phyloP scores from a whole-genome alignment of 2,888 invertebrate species.

The Apamea epomidion region DNA sequence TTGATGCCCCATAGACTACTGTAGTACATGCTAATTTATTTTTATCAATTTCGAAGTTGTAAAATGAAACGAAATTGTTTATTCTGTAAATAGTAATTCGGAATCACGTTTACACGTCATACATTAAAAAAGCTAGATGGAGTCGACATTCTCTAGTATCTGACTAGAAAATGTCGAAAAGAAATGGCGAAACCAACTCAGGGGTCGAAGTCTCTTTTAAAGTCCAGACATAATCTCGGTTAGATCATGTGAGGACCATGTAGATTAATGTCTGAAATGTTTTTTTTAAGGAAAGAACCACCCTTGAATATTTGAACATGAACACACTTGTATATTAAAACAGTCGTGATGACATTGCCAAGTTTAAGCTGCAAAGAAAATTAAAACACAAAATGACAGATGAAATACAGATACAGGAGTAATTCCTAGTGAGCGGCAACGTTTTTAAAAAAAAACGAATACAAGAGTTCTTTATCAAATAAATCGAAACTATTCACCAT shows the following conservation, averaged over 20 bases:
- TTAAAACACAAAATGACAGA: background rate
- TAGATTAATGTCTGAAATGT: background rate
- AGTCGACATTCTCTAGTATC: background rate
- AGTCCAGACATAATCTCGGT: too few species aligned
- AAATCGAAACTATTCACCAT: constrained; percentile 14
- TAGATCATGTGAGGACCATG: background rate
- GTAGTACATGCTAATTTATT: background rate
- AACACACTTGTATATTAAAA: background rate
- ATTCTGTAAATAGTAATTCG: background rate
- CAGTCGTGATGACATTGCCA: too few species aligned
- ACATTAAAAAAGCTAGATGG: background rate
- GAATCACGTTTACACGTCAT: background rate
- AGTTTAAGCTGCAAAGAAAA: background rate
- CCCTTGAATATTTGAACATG: background rate
- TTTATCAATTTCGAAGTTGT: background rate
- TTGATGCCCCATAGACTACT: background rate
- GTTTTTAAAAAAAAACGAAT: background rate
- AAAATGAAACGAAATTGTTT: background rate
- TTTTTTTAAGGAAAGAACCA: too few species aligned
- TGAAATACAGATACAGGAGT: background rate
- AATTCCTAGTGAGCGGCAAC: too few species aligned
- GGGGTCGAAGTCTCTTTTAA: background rate
- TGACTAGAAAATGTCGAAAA: too few species aligned
- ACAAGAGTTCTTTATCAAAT: constrained; percentile 12
- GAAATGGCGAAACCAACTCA: background rate